These are phyloP conservation scores for Ammodytes marinus DNA, from an alignment of 2,113 vertebrate species.

Conservation along the genomic window DNA sequence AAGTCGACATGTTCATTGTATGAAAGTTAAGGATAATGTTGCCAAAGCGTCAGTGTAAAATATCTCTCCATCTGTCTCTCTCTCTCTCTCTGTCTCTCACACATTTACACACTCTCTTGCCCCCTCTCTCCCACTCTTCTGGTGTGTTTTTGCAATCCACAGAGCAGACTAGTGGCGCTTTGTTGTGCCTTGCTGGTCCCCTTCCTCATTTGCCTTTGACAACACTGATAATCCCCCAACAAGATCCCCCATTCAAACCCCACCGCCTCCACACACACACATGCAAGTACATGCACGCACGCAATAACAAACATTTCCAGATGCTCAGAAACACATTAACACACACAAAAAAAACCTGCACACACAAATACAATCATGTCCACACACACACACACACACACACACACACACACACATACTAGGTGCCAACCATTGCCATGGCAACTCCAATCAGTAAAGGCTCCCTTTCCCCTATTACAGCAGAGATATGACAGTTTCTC, in stretches of 20 bases:
- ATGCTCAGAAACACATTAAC: constrained; percentile 49
- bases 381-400: constrained; percentile 28
- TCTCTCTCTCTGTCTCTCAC: neutral
- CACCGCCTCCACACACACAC: constrained; percentile 22
- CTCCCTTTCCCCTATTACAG: constrained; percentile 73
- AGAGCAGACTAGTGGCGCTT: constrained; percentile 39
- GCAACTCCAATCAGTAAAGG: constrained; percentile 80
- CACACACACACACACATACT: constrained; percentile 41
- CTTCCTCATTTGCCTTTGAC: constrained; percentile 68
- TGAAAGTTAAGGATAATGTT: constrained; percentile 28
- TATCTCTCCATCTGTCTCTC: constrained; percentile 16
- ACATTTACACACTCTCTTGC: neutral
- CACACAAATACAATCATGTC: constrained; percentile 51
- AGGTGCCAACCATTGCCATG: constrained; percentile 77
- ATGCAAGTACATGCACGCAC: constrained; percentile 10
- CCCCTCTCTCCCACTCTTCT: constrained; percentile 1
- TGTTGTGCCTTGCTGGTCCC: constrained; percentile 51
- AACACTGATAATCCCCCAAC: constrained; percentile 73
- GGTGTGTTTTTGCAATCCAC: constrained; percentile 41
- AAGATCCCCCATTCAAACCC: constrained; percentile 61
- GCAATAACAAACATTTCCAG: constrained; percentile 58
- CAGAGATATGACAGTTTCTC: constrained; percentile 73
- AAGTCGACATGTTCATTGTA: neutral
- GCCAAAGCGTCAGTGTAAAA: constrained; percentile 10
- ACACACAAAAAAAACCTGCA: constrained; percentile 37